Evolutionary conservation across 2,797 vertebrate species (phyloP), one percentile per base, ranked within the genome.

Genomic region (Bradypodion pumilum): DNA sequence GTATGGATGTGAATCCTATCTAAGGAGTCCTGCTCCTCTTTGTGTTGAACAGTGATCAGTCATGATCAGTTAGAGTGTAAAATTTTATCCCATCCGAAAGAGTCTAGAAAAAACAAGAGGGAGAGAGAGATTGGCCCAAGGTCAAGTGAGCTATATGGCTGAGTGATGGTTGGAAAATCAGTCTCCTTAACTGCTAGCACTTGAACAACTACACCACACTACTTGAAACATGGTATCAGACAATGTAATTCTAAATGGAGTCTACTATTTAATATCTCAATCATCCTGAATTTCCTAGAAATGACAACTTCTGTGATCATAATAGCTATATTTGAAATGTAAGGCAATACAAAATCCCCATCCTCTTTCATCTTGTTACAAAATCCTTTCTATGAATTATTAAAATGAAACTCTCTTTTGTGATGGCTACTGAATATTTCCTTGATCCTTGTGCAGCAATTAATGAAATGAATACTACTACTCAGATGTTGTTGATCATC

Each of bases 391-490:
- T 74, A 16, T 3, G 86, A 89, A 85, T 70, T 76, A 66, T 78
- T 29, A 74, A 59, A 77, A 35, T 10, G 1, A 85, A 16, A 60
- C 25, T 60, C n/a, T 40, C 42, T 74, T 87, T 9, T 4, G 3
- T 76, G 77, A 42, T 88, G 81, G 2, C 25, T 62, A 83, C 52
- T 7, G 72, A 70, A 59, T 62, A 72, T 78, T 82, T 62, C 85
- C n/a, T n/a, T 87, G 35, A 70, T 35, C 23, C 70, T 8, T 15
- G 3, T 60, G 63, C 85, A 52, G 25, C 62, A 89, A 91, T 81
- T 91, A 88, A 52, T 25, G 70, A 86, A 91, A 88, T 84, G 86
- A 87, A 91, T 86, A 77, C 0, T 63, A 42, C 37, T 44, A 80
- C 80, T 21, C 1, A 27, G 88, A 86, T 70, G 52, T 40, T 10